These are phyloP conservation scores for Picus viridis DNA, from an alignment of 2,797 vertebrate genomes.

Conservation along the genomic window DNA sequence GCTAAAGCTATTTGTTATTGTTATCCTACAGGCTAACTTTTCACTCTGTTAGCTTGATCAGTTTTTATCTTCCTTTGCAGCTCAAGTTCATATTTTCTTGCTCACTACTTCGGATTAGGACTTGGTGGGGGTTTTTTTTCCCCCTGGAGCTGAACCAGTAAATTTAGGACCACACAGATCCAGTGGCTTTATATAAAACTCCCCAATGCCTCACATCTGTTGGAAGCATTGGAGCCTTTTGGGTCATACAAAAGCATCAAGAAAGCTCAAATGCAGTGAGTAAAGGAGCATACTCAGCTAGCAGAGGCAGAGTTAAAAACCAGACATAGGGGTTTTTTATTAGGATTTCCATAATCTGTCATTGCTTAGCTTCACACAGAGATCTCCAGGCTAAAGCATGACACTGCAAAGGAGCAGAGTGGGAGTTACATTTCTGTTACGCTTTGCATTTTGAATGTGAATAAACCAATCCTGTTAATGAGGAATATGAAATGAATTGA, in stretches of 20 bases:
- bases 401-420: background rate
- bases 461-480: slow-evolving; percentile 28
- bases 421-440: slow-evolving; percentile 12
- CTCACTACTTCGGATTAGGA: slow-evolving; percentile 15
- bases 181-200: slow-evolving; percentile 7
- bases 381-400: background rate
- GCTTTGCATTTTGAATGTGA: background rate
- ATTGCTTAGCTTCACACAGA: background rate
- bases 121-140: background rate
- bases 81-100: slow-evolving; percentile 27
- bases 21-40: slow-evolving; percentile 2
- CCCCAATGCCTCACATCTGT: background rate
- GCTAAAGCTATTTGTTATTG: slow-evolving; percentile 47
- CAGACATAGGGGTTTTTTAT: background rate
- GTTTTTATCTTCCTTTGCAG: slow-evolving; percentile 24
- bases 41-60: slow-evolving; percentile 19
- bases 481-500: slow-evolving; percentile 10
- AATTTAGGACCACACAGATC: background rate
- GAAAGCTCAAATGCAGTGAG: slow-evolving; percentile 6
- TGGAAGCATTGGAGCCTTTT: slow-evolving; percentile 9
- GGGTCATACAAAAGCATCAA: slow-evolving; percentile 58
- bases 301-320: background rate
- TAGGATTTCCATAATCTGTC: background rate
- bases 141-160: background rate
- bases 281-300: background rate